phyloP scores from a whole-genome alignment of 35 echinoderm and acorn worm species.

The Anneissia japonica region DNA sequence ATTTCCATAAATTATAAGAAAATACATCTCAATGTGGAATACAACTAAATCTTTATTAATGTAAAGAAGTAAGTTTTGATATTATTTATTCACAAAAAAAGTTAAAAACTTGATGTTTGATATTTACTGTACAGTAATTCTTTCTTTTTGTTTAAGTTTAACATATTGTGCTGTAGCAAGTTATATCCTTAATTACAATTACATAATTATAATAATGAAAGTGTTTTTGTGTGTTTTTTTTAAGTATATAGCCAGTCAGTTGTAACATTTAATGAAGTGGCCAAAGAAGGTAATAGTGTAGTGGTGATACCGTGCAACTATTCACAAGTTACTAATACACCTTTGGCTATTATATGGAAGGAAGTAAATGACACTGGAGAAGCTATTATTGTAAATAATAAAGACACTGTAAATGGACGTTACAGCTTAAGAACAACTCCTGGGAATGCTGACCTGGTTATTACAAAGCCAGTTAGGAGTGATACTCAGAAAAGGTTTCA shows the following conservation, averaged over 20 bases:
- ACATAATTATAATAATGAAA: too few species aligned
- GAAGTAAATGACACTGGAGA: background rate
- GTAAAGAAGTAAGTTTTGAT: too few species aligned
- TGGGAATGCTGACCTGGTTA: background rate
- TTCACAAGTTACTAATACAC: background rate
- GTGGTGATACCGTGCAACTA: background rate
- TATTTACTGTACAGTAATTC: too few species aligned
- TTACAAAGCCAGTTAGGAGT: background rate
- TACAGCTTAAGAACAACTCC: background rate
- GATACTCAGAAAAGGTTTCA: background rate
- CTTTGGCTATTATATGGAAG: background rate
- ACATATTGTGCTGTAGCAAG: too few species aligned
- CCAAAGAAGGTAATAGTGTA: background rate
- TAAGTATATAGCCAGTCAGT: background rate
- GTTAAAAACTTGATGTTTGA: too few species aligned
- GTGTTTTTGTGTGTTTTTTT: too few species aligned
- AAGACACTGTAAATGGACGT: background rate
- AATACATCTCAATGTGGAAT: too few species aligned
- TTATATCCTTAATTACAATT: too few species aligned
- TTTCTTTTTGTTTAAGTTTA: too few species aligned
- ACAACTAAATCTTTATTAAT: too few species aligned
- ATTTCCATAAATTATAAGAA: too few species aligned
- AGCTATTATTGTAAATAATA: background rate
- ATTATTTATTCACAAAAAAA: too few species aligned
- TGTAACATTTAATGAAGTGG: background rate